These are phyloP conservation scores for Sciurus vulgaris DNA, from an alignment of 2,797 vertebrate species.

Conservation along the genomic window DNA sequence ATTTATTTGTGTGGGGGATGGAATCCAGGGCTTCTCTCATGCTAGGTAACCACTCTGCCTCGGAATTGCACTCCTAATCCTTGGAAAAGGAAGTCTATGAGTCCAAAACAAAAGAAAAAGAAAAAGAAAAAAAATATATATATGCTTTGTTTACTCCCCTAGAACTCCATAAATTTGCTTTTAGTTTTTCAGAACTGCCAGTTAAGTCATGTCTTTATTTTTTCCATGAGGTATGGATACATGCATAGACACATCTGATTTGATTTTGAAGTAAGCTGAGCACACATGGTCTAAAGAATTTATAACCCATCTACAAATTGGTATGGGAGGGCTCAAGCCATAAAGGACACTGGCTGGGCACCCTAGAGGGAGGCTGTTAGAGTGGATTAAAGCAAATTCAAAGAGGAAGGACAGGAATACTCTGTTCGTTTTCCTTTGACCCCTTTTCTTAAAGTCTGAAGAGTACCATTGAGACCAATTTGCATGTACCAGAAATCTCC, in stretches of 20 bases:
- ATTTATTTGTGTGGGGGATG: too few species aligned
- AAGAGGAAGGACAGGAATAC: too few species aligned
- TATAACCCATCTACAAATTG: background rate
- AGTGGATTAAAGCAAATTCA: background rate
- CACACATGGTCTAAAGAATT: background rate
- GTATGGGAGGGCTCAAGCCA: background rate
- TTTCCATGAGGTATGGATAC: background rate
- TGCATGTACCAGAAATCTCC: background rate
- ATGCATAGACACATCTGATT: background rate
- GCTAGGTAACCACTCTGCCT: too few species aligned
- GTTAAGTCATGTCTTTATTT: background rate
- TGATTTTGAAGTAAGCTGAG: background rate
- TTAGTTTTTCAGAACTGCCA: background rate
- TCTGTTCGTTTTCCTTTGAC: background rate
- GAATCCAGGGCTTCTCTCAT: too few species aligned
- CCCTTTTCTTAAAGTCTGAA: background rate
- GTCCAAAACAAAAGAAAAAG: background rate
- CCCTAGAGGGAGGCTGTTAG: background rate
- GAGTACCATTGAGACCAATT: background rate
- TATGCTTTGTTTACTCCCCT: too few species aligned
- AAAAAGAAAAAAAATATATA: too few species aligned
- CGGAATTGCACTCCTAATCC: too few species aligned
- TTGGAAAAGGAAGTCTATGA: background rate
- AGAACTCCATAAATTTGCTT: background rate
- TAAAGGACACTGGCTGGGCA: accelerated